Conservation (phyloP, 1,140 invertebrate genomes). For the Euschistus heros region DNA sequence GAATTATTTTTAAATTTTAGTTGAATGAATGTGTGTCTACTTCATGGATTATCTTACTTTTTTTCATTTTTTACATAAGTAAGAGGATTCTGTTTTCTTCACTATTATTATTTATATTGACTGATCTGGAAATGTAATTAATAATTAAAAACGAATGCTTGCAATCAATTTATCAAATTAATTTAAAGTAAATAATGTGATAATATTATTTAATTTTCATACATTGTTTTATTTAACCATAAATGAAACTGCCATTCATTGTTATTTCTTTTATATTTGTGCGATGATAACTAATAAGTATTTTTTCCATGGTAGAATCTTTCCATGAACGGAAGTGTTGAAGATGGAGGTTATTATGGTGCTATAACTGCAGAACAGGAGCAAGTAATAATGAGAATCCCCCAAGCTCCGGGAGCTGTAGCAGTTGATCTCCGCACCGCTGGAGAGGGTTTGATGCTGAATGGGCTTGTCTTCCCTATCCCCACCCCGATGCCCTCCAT, state of each 20-base stretch:
- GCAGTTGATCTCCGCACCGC: not conserved
- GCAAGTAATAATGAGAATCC: not conserved
- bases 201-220: not conserved
- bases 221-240: not conserved
- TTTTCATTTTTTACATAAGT: too few species aligned
- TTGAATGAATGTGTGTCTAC: too few species aligned
- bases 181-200: too few species aligned
- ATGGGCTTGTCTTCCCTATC: conserved; percentile 12
- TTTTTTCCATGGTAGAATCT: not conserved
- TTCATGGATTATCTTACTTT: too few species aligned
- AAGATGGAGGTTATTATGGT: conserved; percentile 6
- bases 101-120: too few species aligned
- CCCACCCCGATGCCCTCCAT: not conserved
- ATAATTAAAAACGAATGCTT: too few species aligned
- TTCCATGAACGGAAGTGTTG: not conserved
- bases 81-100: too few species aligned
- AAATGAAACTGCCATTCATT: not conserved
- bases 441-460: not conserved
- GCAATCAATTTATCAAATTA: too few species aligned
- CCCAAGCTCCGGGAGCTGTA: not conserved
- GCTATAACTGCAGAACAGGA: not conserved
- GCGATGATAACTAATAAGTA: not conserved
- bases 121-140: too few species aligned
- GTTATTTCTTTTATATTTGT: not conserved
- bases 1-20: too few species aligned